These are phyloP conservation scores for Harpagifer antarcticus DNA, from an alignment of 2,797 vertebrate genomes.

Conservation along the genomic window DNA sequence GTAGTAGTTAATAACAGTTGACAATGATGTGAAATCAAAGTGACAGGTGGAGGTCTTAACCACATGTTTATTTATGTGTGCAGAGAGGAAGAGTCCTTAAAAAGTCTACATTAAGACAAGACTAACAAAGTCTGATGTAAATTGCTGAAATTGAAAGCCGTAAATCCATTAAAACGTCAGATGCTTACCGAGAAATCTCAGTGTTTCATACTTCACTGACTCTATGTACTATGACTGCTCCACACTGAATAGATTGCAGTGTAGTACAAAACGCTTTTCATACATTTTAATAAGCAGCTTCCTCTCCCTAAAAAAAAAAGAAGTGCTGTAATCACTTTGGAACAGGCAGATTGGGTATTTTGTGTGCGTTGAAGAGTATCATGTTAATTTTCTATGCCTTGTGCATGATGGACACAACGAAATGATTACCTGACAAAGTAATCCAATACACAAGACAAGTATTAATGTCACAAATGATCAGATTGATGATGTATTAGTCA, in stretches of 20 bases:
- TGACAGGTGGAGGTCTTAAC: slow-evolving; percentile 30
- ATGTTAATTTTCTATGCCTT: not conserved
- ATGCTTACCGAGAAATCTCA: slow-evolving; percentile 1
- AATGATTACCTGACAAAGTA: not conserved
- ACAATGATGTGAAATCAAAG: slow-evolving; percentile 5
- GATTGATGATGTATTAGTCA: not conserved
- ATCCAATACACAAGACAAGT: not conserved
- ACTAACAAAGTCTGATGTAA: slow-evolving; percentile 23
- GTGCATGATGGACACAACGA: not conserved
- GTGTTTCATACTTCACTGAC: slow-evolving; percentile 24
- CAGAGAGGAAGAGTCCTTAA: slow-evolving; percentile 3
- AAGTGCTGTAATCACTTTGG: not conserved
- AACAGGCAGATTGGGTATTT: not conserved
- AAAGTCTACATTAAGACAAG: slow-evolving; percentile 2
- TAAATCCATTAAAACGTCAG: slow-evolving; percentile 18
- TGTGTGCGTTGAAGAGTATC: not conserved
- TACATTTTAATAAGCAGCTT: slow-evolving; percentile 34
- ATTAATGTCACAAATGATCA: not conserved
- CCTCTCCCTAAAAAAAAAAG: slow-evolving; percentile 6
- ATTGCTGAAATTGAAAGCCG: slow-evolving; percentile 19
- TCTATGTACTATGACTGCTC: slow-evolving; percentile 32
- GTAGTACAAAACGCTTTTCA: not conserved
- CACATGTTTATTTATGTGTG: slow-evolving; percentile 14
- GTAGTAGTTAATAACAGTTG: not conserved
- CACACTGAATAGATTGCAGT: slow-evolving; percentile 4